Evolutionary conservation across 1,140 invertebrate genomes (phyloP), one percentile per base, ranked within the genome.

Genomic region (Pinna nobilis): DNA sequence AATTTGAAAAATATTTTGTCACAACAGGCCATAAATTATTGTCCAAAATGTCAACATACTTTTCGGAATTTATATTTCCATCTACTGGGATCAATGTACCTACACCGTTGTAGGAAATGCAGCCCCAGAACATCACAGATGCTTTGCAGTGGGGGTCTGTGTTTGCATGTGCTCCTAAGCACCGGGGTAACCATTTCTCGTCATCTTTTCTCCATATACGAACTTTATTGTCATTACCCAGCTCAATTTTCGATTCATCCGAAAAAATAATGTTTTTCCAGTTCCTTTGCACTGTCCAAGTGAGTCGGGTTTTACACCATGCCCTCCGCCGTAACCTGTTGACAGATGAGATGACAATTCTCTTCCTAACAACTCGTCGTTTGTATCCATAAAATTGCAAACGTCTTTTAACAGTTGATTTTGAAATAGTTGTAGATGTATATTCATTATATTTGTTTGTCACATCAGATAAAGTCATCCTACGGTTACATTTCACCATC

Each of bases 61-160:
- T 68, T 55, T 30, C 15, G 28, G 32, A 18, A 47, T 50, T 65
- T 23, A 65, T 65, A 35, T 65, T 65, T 65, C 63, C 47, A 32
- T 50, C 20, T n/a, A 65, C 18, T 30, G 28, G 9, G 1, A 5
- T 51, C 7, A 65, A n/a, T 18, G 47, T 51, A 7, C 63, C 63
- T 18, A 49, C 41, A 9, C 63, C 63, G 37, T 51, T 13, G 47
- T 65, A 65, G 11, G 63, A 50, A 32, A 51, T 65, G 35, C 61
- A 65, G 2, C 47, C 63, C 63, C 3, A 51, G 30, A 65, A 65
- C 63, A 65, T 50, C 2, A n/a, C 63, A 11, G 47, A 65, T 13
- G 35, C 6, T 28, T 25, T n/a, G 3, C 44, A 15, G 15, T 7
- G 44, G 3, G 15, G 15, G 15, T 51, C 49, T n/a, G 7, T 51